Base-by-base conservation (phyloP, 2,888 invertebrate species). In the Lepidocyrtinus sp. region DNA sequence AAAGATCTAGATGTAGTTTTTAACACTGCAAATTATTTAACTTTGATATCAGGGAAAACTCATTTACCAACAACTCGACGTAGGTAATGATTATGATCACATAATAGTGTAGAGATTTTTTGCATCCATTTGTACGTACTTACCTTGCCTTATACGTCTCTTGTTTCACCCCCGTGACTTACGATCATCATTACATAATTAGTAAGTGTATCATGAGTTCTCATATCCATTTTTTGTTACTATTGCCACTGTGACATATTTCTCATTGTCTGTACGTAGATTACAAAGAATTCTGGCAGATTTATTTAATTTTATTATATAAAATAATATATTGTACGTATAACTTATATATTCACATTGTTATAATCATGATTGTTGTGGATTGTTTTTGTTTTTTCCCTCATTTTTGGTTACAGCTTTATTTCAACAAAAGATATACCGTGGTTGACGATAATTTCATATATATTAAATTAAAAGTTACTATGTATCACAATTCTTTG, bases 81-180 rank as follows among this genome's bases (percentile, higher is more conserved):
- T n/a, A n/a, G n/a, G n/a, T n/a, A n/a, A n/a, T n/a, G n/a, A n/a
- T n/a, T n/a, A n/a, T n/a, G n/a, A n/a, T n/a, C n/a, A n/a, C n/a
- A n/a, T n/a, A n/a, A n/a, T n/a, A n/a, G n/a, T n/a, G n/a, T n/a
- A n/a, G n/a, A n/a, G 50, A n/a, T 50, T 50, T 50, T 50, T 50
- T 50, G 12, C 50, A 50, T 50, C 15, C 15, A 61, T 45, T 19
- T 78, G 78, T 73, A 68, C 72, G 72, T 78, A 78, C 78, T 78
- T 78, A 78, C 63, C 67, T 72, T 72, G 78, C 78, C 78, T 78
- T 78, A 78, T 64, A 73, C 62, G 78, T 78, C 78, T 78, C 78
- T 72, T 73, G 68, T 78, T 75, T 78, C 67, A 78, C 67, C 50
- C n/a, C 72, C 67, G 78, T 78, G 72, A 78, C 78, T 78, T 78